Percentiles rank a stretch among this genome's conserved stretches.
Conservation (phyloP, 2,888 invertebrate species). For the Mythimna vitellina region DNA sequence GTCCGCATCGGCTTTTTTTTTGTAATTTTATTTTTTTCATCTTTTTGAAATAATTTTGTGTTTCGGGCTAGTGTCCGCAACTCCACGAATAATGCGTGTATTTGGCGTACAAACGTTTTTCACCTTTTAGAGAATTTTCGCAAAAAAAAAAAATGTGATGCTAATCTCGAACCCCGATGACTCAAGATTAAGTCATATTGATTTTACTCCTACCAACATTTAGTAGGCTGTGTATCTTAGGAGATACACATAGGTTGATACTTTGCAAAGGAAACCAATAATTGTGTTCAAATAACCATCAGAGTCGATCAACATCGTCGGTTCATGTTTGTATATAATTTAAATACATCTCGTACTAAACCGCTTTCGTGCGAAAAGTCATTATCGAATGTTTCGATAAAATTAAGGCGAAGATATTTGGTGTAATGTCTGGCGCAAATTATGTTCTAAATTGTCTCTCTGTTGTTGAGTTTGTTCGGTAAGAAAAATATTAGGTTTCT, state of each 20-base stretch:
- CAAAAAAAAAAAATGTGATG: not conserved
- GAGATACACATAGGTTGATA: constrained; percentile 14
- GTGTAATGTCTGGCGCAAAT: not conserved
- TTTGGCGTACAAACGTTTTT: no score
- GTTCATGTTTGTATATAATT: constrained; percentile 65
- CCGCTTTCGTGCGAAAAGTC: constrained; percentile 52
- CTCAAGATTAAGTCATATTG: not conserved
- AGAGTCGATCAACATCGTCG: constrained; percentile 52
- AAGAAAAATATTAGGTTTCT: not conserved
- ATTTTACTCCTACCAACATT: constrained; percentile 8
- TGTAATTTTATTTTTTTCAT: no score
- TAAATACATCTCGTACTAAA: constrained; percentile 51
- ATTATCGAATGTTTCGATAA: constrained; percentile 56
- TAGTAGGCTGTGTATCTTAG: no score
- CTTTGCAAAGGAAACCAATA: constrained; percentile 51
- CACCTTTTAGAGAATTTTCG: no score
- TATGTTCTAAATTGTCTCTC: not conserved
- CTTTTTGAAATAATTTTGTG: no score
- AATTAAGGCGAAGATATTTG: constrained; percentile 45
- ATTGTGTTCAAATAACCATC: constrained; percentile 63
- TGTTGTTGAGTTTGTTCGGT: not conserved
- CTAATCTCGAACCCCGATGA: not conserved
- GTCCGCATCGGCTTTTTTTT: no score
- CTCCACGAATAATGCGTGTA: no score
- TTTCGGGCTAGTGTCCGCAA: no score